A percentile compares a stretch with the other conserved stretches of the same genome.
These are phyloP conservation scores for Hycleus cichorii DNA, from an alignment of 1,140 invertebrate species.

Conservation along the genomic window DNA sequence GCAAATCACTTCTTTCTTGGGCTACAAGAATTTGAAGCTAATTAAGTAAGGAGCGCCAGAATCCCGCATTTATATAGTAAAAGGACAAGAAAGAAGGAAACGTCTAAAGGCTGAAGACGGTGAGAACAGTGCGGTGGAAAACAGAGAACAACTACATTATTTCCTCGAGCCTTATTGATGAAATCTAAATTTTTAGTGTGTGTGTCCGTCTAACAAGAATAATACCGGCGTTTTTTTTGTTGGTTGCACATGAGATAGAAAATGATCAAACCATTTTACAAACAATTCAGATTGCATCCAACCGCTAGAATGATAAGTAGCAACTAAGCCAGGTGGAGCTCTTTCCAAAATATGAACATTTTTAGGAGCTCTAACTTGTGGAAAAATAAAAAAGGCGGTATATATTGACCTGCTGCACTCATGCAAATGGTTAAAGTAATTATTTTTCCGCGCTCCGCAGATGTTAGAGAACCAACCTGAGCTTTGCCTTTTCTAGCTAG, in stretches of 20 bases:
- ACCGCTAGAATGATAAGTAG: conserved; percentile 27
- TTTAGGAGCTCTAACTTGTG: conserved; percentile 10
- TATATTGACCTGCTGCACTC: not conserved
- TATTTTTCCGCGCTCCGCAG: conserved; percentile 26
- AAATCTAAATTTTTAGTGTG: conserved; percentile 34
- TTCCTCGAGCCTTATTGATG: conserved; percentile 13
- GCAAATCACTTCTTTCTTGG: too few relatives aligned
- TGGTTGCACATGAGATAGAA: conserved; percentile 24
- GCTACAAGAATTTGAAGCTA: too few relatives aligned
- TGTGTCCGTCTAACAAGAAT: conserved; percentile 33
- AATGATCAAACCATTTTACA: conserved; percentile 34
- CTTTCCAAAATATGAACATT: conserved; percentile 18
- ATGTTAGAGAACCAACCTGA: conserved; percentile 17
- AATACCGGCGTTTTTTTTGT: conserved; percentile 27
- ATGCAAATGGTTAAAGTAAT: conserved; percentile 26
- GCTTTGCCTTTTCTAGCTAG: conserved; percentile 5
- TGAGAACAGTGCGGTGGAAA: conserved; percentile 42
- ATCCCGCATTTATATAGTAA: too few relatives aligned
- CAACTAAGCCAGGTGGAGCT: conserved; percentile 25
- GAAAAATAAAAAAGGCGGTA: conserved; percentile 28
- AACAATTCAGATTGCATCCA: conserved; percentile 39
- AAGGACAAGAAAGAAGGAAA: too few relatives aligned
- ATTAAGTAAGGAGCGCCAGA: too few relatives aligned
- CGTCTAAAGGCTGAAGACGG: conserved; percentile 36
- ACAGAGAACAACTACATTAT: conserved; percentile 35